Conservation (phyloP, 1,140 invertebrate species). For the Magallana gigas region DNA sequence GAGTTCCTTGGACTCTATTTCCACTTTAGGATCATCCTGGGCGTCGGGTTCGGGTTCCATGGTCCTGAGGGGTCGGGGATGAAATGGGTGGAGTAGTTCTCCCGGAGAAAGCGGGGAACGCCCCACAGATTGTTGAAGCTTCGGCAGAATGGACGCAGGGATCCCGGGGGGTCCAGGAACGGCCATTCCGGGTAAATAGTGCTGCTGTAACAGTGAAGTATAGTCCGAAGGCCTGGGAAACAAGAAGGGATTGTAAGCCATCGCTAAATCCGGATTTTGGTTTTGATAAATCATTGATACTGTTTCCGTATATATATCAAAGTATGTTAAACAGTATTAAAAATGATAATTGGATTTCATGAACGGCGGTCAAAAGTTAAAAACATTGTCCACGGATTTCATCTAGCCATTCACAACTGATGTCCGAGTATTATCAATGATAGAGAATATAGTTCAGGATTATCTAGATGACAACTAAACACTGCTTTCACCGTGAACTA, state of each 20-base stretch:
- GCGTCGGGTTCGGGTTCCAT: slow-evolving; percentile 95
- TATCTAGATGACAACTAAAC: slow-evolving; percentile 34
- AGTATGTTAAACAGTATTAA: slow-evolving; percentile 10
- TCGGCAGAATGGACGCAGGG: slow-evolving; percentile 77
- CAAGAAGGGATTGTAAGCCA: slow-evolving; percentile 83
- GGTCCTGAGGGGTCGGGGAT: slow-evolving; percentile 79
- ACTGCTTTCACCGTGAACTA: slow-evolving; percentile 19
- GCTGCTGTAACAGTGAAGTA: slow-evolving; percentile 85
- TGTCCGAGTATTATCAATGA: slow-evolving; percentile 27
- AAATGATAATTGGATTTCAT: slow-evolving; percentile 39
- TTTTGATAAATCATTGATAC: slow-evolving; percentile 59
- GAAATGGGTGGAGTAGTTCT: slow-evolving; percentile 87
- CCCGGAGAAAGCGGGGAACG: slow-evolving; percentile 80
- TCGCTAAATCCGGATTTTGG: slow-evolving; percentile 63
- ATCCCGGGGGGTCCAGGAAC: slow-evolving; percentile 79
- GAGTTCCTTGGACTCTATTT: slow-evolving; percentile 96
- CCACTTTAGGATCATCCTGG: slow-evolving; percentile 97
- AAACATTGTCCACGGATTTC: background rate
- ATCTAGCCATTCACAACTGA: background rate
- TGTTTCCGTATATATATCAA: slow-evolving; percentile 38
- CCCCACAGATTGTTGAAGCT: slow-evolving; percentile 70
- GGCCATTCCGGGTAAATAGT: slow-evolving; percentile 80
- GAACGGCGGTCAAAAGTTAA: background rate
- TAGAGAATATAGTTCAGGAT: slow-evolving; percentile 38
- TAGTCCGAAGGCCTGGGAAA: slow-evolving; percentile 92